phyloP scores from a whole-genome alignment of 2,113 vertebrate species.

The Litocranius walleri region DNA sequence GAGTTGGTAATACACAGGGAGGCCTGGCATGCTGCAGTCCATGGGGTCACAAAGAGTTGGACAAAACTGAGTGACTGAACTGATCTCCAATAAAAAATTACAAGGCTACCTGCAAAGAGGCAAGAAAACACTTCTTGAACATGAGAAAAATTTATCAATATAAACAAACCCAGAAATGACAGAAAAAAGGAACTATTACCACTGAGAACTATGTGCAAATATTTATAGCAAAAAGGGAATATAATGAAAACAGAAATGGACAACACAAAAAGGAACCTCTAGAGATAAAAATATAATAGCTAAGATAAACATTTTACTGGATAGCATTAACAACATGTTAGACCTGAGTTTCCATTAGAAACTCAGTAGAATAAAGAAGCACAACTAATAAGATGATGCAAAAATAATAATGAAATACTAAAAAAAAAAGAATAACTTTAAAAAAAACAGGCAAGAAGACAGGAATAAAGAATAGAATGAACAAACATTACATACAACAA shows the following conservation, averaged over 20 bases:
- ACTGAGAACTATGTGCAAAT: neutral
- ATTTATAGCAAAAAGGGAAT: constrained; percentile 12
- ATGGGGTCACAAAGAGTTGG: neutral
- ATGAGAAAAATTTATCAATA: neutral
- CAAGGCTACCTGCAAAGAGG: neutral
- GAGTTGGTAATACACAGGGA: neutral
- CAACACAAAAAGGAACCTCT: neutral
- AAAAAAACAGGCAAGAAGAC: neutral
- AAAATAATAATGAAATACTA: constrained; percentile 29
- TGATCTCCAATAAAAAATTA: neutral
- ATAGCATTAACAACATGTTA: neutral
- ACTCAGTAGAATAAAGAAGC: neutral
- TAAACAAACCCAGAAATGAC: neutral
- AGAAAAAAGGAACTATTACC: neutral
- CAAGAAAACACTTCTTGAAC: neutral
- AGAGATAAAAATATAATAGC: neutral
- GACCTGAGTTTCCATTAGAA: neutral
- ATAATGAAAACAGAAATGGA: neutral
- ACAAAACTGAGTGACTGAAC: neutral
- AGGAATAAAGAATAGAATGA: neutral
- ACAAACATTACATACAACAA: neutral
- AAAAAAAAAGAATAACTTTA: neutral
- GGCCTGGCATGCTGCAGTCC: neutral
- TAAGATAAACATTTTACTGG: neutral
- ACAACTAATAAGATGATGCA: neutral